Conservation (phyloP, 2,113 vertebrate species). For the Colistium nudipinnis region DNA sequence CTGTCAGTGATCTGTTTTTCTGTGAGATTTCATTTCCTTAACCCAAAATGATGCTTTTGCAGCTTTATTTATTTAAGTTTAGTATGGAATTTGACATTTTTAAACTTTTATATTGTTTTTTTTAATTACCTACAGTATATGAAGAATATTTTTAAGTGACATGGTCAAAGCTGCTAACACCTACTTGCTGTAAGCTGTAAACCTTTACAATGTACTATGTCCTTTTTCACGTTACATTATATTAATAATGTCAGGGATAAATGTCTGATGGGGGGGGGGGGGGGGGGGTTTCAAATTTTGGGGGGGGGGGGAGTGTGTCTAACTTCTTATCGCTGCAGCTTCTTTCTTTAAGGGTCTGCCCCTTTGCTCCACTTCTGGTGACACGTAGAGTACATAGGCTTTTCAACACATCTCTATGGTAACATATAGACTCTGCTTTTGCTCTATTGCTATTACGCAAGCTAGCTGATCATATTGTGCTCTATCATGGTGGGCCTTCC, state of each 20-base stretch:
- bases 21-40: not conserved
- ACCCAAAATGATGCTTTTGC: not conserved
- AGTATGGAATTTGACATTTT: not conserved
- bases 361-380: slow-evolving; percentile 29
- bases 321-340: slow-evolving; percentile 8
- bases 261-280: too few relatives aligned
- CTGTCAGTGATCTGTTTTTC: not conserved
- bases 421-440: not conserved
- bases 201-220: not conserved
- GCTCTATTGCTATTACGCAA: slow-evolving; percentile 26
- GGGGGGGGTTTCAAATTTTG: too few relatives aligned
- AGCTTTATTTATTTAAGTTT: not conserved
- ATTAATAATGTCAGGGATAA: too few relatives aligned
- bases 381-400: not conserved
- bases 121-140: too few relatives aligned
- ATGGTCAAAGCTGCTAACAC: too few relatives aligned
- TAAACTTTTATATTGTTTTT: not conserved
- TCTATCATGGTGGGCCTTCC: slow-evolving; percentile 17
- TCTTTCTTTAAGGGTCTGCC: slow-evolving; percentile 8
- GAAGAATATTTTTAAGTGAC: too few relatives aligned
- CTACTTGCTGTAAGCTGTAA: not conserved
- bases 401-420: not conserved
- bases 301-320: not conserved
- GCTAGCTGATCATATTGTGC: slow-evolving; percentile 39
- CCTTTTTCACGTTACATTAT: too few relatives aligned